Base-by-base conservation (phyloP, 2,888 invertebrate species). In the Bombylius discolor region DNA sequence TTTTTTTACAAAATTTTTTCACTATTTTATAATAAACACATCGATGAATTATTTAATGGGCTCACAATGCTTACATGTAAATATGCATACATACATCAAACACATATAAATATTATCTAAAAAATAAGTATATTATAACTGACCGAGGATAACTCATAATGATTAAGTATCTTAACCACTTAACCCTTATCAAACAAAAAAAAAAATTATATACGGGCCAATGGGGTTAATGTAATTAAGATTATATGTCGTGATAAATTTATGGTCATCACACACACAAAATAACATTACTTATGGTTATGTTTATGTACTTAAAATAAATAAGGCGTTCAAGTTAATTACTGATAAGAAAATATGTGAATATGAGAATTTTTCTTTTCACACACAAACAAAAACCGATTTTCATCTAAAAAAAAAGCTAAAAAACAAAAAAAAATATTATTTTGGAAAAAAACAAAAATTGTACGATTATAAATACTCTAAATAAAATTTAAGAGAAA, bases 181-280 rank as follows among this genome's bases (percentile, higher is more conserved):
- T 36, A 36, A 50, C 49, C 49, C 49, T 51, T 51, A 51, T 51
- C 46, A 45, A 32, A 45, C 6, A 51, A 42, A 42, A 42, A 1
- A 42, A 8, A 42, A 11, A 36, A 7, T 36, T 7, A 7, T 11
- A 42, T 42, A 42, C 12, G 11, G 34, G 11, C 42, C 46, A 48
- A 48, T 34, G 44, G 49, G 34, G 49, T 32, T 39, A 32, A 51
- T 51, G 50, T 52, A 55, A 55, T 58, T 55, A 54, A 55, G 54
- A 57, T 57, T 48, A 47, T 55, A 42, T 52, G 49, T 58, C 52
- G 34, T 52, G 58, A 55, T 52, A 55, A 52, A 49, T 54, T 49
- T 54, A 49, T 49, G 48, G 45, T 42, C 34, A 8, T 36, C 23
- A 36, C 34, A 36, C 34, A 34, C 8, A 8, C 34, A 36, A 36